Evolutionary conservation across 2,888 invertebrate species (phyloP).

Genomic region (Athalia cordata): DNA sequence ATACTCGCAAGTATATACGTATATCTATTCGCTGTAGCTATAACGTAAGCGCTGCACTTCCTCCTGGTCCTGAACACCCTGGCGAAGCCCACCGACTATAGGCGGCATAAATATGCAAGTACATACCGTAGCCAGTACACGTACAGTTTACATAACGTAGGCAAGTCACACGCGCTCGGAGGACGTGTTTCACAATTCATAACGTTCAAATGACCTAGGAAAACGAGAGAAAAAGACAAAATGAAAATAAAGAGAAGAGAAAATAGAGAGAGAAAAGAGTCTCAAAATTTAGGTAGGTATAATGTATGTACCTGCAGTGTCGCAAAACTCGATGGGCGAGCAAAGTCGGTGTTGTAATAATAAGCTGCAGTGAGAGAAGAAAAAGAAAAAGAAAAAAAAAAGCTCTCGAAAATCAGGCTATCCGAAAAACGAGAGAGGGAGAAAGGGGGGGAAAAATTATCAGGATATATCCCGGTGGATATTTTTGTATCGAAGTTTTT

Average conservation of each 20-base stretch:
- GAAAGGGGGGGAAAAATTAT: not conserved
- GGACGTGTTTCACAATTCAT: slow-evolving; percentile 26
- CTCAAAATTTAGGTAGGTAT: too few relatives aligned
- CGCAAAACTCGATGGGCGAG: too few relatives aligned
- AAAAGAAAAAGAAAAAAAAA: too few relatives aligned
- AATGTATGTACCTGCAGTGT: too few relatives aligned
- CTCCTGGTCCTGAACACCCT: too few relatives aligned
- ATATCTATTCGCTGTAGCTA: too few relatives aligned
- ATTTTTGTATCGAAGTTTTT: not conserved
- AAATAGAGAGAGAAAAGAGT: not conserved
- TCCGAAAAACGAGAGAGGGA: not conserved
- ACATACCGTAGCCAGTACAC: slow-evolving; percentile 28
- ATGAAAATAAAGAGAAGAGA: not conserved
- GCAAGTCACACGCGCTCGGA: slow-evolving; percentile 24
- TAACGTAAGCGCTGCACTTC: too few relatives aligned
- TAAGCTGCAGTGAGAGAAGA: too few relatives aligned
- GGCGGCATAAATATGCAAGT: slow-evolving; percentile 40
- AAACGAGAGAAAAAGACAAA: not conserved
- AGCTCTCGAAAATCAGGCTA: too few relatives aligned
- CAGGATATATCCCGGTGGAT: not conserved
- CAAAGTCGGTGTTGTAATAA: too few relatives aligned
- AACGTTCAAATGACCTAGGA: not conserved
- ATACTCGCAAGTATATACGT: too few relatives aligned
- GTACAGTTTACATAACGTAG: slow-evolving; percentile 34
- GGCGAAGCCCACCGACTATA: not conserved